A percentile compares a stretch with the other conserved stretches of the same genome.
Evolutionary conservation across 2,888 invertebrate genomes (phyloP).

Genomic region (Limnephilus auricula): DNA sequence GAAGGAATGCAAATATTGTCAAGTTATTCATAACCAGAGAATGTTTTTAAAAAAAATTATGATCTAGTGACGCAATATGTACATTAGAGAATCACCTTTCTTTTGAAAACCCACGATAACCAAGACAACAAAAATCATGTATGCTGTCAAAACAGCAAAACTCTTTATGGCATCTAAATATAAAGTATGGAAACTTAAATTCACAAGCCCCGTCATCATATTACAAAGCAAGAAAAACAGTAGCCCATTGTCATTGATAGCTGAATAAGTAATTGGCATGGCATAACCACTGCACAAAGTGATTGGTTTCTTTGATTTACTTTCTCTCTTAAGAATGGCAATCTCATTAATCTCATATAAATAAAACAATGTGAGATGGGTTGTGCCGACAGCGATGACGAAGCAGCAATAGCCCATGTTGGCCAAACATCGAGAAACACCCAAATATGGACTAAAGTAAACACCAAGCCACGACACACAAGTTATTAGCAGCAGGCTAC

Average conservation of each 20-base stretch:
- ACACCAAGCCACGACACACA: constrained; percentile 73
- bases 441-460: constrained; percentile 75
- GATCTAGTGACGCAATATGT: neutral
- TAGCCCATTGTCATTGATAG: constrained; percentile 89
- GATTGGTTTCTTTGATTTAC: constrained; percentile 64
- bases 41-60: neutral
- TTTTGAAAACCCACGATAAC: constrained; percentile 68
- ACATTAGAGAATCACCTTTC: constrained; percentile 40
- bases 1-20: too few relatives aligned
- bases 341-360: constrained; percentile 74
- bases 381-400: constrained; percentile 82
- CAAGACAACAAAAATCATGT: constrained; percentile 77
- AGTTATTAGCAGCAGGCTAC: constrained; percentile 65
- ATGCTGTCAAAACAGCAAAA: constrained; percentile 78
- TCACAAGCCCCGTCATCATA: constrained; percentile 89
- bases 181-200: constrained; percentile 83
- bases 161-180: constrained; percentile 72
- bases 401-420: constrained; percentile 90
- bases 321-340: constrained; percentile 37
- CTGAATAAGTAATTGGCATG: constrained; percentile 80
- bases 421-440: constrained; percentile 88
- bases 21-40: too few relatives aligned
- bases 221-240: constrained; percentile 91
- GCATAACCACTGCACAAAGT: constrained; percentile 16
- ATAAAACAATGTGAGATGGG: constrained; percentile 77